These are phyloP conservation scores for Knipowitschia caucasica DNA, from an alignment of 2,797 vertebrate genomes.

Conservation along the genomic window DNA sequence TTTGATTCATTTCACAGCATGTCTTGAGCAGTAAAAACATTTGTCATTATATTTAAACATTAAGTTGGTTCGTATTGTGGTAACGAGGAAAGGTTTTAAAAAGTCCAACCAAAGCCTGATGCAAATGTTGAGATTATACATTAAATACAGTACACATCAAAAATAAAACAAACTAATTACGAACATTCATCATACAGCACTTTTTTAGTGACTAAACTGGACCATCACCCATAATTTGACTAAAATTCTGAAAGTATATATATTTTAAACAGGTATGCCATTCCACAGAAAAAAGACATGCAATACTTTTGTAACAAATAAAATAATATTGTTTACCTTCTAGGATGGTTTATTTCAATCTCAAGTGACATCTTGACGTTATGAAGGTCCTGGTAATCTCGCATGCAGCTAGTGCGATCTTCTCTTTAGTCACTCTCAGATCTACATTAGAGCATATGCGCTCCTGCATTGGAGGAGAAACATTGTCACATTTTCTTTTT, in stretches of 20 bases:
- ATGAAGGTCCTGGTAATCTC: conserved; percentile 79
- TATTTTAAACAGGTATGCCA: too few species aligned
- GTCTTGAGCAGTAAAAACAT: too few species aligned
- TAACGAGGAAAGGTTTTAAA: too few species aligned
- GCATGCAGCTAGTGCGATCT: conserved; percentile 74
- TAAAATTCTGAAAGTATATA: too few species aligned
- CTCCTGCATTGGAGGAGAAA: conserved; percentile 56
- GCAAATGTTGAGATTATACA: background rate
- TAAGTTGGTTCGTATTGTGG: too few species aligned
- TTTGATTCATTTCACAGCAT: background rate
- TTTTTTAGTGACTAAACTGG: too few species aligned
- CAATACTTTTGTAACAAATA: background rate
- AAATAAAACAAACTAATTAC: too few species aligned
- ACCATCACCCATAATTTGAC: too few species aligned
- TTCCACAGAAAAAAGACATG: too few species aligned
- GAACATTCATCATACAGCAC: too few species aligned
- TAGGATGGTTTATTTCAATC: conserved; percentile 80
- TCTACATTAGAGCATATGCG: conserved; percentile 61
- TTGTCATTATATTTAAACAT: too few species aligned
- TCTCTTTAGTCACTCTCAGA: conserved; percentile 73
- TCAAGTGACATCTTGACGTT: conserved; percentile 81
- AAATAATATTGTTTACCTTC: conserved; percentile 64
- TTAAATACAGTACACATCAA: background rate
- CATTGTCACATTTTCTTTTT: conserved; percentile 2
- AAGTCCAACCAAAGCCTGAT: background rate